Evolutionary conservation across 1,140 invertebrate species (phyloP), one percentile per base, ranked within the genome.

Genomic region (Cyphomyrmex costatus): DNA sequence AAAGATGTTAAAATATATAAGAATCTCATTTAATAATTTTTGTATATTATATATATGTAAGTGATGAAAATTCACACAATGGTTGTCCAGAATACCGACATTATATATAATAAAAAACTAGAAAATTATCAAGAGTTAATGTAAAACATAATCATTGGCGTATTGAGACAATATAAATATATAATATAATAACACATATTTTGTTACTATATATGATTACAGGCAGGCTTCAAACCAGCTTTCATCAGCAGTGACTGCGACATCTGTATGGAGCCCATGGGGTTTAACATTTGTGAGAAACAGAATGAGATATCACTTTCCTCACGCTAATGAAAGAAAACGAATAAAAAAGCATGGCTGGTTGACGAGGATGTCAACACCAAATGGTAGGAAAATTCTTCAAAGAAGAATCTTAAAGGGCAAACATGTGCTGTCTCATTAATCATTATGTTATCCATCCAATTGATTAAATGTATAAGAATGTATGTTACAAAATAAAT

Each of bases 341-440:
- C 95, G 97, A 88, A 96, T 98, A 10, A 96, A 96, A 71, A 95
- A 95, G 3, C 97, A 97, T 88, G 97, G 97, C 1, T 98, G 96
- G 96, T 91, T 95, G 21, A 94, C 95, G 0, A 96, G 97, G 89
- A 97, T 98, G 95, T 96, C 96, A 0, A 98, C 97, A 1, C 94
- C 95, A 0, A 94, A 90, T 78, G 97, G 97, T 27, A 95, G 97
- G 51, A 96, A 94, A 94, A 94, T 97, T 61, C 92, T 98, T 8
- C 97, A 97, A 97, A 96, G 97, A 91, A 96, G 97, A 91, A 96
- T 98, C 88, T 93, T 98, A 4, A 98, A 97, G 94, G 97, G 97
- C 42, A 95, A 96, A 94, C 96, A 96, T 94, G 96, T 97, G 8
- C 92, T 98, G 8, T 95, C 96, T 33, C 97, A 98, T 94, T 98